Conservation (phyloP, 1,140 invertebrate genomes). For the Cecropterus lyciades region DNA sequence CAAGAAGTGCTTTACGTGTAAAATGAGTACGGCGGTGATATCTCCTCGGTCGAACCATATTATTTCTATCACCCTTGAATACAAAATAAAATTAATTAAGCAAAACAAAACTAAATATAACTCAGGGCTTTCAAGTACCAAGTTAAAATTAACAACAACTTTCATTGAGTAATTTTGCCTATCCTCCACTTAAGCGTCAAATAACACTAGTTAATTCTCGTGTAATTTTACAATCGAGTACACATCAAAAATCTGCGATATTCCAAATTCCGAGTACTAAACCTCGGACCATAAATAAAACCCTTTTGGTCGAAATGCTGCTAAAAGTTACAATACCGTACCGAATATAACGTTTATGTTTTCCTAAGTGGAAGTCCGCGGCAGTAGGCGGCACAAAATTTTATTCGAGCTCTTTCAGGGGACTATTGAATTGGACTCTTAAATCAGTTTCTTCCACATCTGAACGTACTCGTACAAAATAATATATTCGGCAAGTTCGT, state of each 20-base stretch:
- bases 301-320: constrained; percentile 17
- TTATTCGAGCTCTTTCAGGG: constrained; percentile 58
- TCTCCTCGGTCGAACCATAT: no score
- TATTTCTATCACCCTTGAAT: no score
- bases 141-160: not conserved
- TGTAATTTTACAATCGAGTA: constrained; percentile 20
- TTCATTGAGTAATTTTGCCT: not conserved
- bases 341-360: constrained; percentile 32
- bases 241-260: constrained; percentile 10
- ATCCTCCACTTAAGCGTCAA: not conserved
- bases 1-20: no score
- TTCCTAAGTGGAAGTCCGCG: constrained; percentile 13
- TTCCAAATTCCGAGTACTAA: constrained; percentile 4
- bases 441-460: constrained; percentile 72
- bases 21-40: no score
- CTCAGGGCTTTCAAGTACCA: not conserved
- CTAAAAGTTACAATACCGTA: constrained; percentile 32
- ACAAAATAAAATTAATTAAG: no score
- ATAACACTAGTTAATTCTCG: constrained; percentile 18
- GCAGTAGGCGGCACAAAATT: constrained; percentile 43
- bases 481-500: constrained; percentile 79
- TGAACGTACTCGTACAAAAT: constrained; percentile 66
- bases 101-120: no score
- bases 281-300: constrained; percentile 20
- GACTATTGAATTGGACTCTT: constrained; percentile 64